Percentiles rank a stretch among this genome's conserved stretches.
These are phyloP conservation scores for Platycnemis pennipes DNA, from an alignment of 2,888 invertebrate genomes.

Conservation along the genomic window DNA sequence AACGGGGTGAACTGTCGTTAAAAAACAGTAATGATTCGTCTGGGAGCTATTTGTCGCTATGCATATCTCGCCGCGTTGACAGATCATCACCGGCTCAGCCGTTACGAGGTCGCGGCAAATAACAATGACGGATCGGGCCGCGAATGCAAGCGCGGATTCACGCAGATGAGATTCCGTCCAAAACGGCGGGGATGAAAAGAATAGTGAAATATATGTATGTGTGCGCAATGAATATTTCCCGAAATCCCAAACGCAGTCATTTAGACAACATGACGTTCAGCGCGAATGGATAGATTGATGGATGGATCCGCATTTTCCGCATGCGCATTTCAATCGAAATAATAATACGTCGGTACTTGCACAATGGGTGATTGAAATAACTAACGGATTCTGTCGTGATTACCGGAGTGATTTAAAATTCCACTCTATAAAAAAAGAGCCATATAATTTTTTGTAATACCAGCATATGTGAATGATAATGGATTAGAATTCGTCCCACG, in stretches of 20 bases:
- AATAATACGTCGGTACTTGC: background rate
- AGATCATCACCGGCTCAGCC: background rate
- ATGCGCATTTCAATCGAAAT: background rate
- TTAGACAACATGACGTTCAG: background rate
- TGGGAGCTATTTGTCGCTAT: slow-evolving; percentile 8
- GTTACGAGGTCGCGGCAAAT: background rate
- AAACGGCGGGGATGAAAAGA: background rate
- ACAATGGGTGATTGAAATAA: no score
- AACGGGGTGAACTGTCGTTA: background rate
- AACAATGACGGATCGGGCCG: slow-evolving; percentile 9
- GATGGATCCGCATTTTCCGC: background rate
- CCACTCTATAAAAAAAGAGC: no score
- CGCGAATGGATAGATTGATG: background rate
- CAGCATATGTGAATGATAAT: no score
- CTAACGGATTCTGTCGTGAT: no score
- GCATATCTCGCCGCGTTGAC: background rate
- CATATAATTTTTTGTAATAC: no score
- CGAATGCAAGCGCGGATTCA: background rate
- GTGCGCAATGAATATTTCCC: background rate
- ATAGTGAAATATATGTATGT: background rate
- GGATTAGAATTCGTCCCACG: no score
- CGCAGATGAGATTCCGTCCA: background rate
- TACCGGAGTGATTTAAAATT: no score
- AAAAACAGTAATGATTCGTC: slow-evolving; percentile 25
- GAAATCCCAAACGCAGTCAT: background rate